Percentiles rank a stretch among this genome's conserved stretches.
Evolutionary conservation across 2,113 vertebrate species (phyloP).

Genomic region (Xiphophorus maculatus): DNA sequence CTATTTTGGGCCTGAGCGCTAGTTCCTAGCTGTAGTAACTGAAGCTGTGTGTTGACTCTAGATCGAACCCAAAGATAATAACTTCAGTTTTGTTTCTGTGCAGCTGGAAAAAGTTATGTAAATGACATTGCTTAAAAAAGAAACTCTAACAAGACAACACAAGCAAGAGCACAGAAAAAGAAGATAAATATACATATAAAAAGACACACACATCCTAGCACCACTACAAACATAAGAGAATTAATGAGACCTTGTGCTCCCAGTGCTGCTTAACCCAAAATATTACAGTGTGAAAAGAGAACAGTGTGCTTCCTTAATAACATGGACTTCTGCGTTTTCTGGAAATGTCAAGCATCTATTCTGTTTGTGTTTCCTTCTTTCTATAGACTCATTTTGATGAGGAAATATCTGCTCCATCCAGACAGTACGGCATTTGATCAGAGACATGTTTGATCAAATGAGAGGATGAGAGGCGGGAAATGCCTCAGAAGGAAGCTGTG

Average conservation of each 20-base stretch:
- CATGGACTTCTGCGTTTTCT: constrained; percentile 8
- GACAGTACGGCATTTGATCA: constrained; percentile 1
- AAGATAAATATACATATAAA: neutral
- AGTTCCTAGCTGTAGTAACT: too few species aligned
- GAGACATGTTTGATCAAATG: constrained; percentile 19
- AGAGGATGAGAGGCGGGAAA: constrained; percentile 6
- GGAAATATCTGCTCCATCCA: neutral
- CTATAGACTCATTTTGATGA: neutral
- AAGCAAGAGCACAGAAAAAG: neutral
- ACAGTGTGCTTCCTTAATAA: constrained; percentile 11
- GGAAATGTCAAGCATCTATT: constrained; percentile 5
- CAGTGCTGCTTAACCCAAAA: neutral
- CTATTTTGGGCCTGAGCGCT: too few species aligned
- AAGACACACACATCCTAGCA: neutral
- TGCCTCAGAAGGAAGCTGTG: constrained; percentile 5
- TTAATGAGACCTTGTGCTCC: constrained; percentile 19
- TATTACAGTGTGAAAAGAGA: neutral
- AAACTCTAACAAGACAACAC: neutral
- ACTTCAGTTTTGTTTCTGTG: too few species aligned
- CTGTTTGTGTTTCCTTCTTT: constrained; percentile 3
- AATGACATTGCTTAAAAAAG: neutral
- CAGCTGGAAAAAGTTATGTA: too few species aligned
- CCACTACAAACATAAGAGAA: constrained; percentile 3
- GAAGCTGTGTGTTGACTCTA: too few species aligned
- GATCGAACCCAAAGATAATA: too few species aligned